phyloP scores from a whole-genome alignment of 2,888 invertebrate species.

The Pachliopta kotzebuea region DNA sequence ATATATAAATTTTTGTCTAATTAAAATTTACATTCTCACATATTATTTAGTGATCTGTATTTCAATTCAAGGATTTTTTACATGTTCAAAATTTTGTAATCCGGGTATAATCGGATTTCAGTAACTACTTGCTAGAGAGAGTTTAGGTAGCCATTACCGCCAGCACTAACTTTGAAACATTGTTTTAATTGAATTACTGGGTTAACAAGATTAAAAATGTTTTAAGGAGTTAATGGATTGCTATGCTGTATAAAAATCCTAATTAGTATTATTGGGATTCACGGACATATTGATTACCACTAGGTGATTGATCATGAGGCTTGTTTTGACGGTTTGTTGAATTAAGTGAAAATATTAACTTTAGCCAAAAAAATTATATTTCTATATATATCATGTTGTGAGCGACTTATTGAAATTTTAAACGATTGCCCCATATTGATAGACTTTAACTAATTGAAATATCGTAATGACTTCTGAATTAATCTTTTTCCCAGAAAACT shows the following conservation, averaged over 20 bases:
- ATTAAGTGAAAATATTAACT: background rate
- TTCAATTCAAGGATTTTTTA: background rate
- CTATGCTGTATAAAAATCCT: background rate
- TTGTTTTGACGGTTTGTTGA: background rate
- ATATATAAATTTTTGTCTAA: background rate
- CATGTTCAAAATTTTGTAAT: no score
- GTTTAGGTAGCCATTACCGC: background rate
- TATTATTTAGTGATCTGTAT: background rate
- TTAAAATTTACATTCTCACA: background rate
- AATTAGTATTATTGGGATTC: background rate
- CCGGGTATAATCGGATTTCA: background rate
- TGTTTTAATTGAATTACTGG: background rate
- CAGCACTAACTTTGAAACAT: background rate
- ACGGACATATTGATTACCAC: background rate
- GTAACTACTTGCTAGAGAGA: background rate
- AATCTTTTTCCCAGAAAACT: slow-evolving; percentile 9
- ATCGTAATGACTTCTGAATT: background rate
- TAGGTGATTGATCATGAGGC: background rate
- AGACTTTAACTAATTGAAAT: background rate
- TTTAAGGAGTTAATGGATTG: background rate
- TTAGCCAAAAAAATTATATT: background rate
- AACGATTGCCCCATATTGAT: background rate
- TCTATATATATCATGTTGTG: background rate
- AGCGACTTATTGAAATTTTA: background rate
- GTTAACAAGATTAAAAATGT: background rate